Conservation (phyloP, 2,113 vertebrate species). For the Thymallus thymallus region DNA sequence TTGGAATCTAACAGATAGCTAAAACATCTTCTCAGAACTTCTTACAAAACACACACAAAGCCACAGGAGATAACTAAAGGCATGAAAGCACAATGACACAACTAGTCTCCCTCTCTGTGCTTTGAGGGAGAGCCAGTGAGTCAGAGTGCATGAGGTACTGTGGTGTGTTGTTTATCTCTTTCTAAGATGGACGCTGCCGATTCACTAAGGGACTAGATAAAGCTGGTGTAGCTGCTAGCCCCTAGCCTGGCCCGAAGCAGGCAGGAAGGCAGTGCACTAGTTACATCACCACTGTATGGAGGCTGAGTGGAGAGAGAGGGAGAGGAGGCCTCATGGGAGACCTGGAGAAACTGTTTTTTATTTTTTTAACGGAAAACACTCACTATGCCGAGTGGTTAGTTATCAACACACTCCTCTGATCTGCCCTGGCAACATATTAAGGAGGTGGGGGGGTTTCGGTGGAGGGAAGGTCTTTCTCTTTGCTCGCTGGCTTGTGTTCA, state of each 20-base stretch:
- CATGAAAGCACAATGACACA: conserved; percentile 32
- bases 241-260: conserved; percentile 42
- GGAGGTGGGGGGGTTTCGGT: conserved; percentile 30
- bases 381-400: conserved; percentile 51
- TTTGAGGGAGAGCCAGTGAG: conserved; percentile 26
- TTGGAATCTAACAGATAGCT: neutral
- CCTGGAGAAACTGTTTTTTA: conserved; percentile 51
- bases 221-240: conserved; percentile 52
- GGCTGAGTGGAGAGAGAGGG: neutral
- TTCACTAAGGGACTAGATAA: conserved; percentile 47
- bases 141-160: conserved; percentile 41
- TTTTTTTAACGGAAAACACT: conserved; percentile 63
- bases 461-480: neutral
- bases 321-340: neutral
- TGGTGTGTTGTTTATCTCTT: conserved; percentile 44
- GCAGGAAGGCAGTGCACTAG: neutral
- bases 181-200: conserved; percentile 56
- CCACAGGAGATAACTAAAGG: conserved; percentile 31
- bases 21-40: conserved; percentile 2
- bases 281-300: conserved; percentile 38
- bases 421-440: conserved; percentile 56
- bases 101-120: conserved; percentile 46
- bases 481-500: neutral
- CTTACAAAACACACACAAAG: conserved; percentile 29
- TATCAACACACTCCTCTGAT: conserved; percentile 55